phyloP scores from a whole-genome alignment of 2,113 vertebrate species.

The Lipophrys pholis region DNA sequence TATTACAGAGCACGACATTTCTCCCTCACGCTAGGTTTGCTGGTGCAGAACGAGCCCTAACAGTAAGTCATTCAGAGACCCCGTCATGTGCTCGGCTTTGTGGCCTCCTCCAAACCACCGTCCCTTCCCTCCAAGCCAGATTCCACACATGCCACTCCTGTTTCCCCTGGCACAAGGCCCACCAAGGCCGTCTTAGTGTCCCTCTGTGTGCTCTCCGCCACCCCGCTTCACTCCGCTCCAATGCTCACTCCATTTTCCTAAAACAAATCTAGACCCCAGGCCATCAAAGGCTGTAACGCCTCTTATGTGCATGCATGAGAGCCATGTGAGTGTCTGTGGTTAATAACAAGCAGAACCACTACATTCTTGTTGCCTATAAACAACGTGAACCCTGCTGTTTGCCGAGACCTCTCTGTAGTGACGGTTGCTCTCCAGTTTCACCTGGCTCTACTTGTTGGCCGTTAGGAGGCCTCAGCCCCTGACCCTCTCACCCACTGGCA shows the following conservation, averaged over 20 bases:
- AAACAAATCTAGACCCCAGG: slow-evolving; percentile 67
- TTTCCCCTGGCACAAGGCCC: slow-evolving; percentile 75
- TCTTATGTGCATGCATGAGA: slow-evolving; percentile 59
- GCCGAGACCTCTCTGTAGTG: slow-evolving; percentile 16
- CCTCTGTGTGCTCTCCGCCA: slow-evolving; percentile 61
- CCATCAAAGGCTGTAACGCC: slow-evolving; percentile 51
- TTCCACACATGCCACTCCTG: slow-evolving; percentile 78
- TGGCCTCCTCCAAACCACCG: slow-evolving; percentile 65
- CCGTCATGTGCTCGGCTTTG: slow-evolving; percentile 69
- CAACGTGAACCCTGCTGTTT: slow-evolving; percentile 41
- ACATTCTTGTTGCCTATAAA: slow-evolving; percentile 60
- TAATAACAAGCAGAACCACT: slow-evolving; percentile 68
- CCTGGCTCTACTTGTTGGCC: slow-evolving; percentile 13
- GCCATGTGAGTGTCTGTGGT: slow-evolving; percentile 71
- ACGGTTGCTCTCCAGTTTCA: slow-evolving; percentile 34
- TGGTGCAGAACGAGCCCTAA: slow-evolving; percentile 65
- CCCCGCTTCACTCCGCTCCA: slow-evolving; percentile 36
- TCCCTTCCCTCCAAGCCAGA: slow-evolving; percentile 65
- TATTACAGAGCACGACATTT: slow-evolving; percentile 50
- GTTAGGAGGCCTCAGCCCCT: slow-evolving; percentile 34
- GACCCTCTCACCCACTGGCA: slow-evolving; percentile 34
- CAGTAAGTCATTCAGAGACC: slow-evolving; percentile 76
- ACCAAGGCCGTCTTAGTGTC: slow-evolving; percentile 65
- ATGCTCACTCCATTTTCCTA: slow-evolving; percentile 69
- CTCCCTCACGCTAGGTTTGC: slow-evolving; percentile 21